phyloP scores from a whole-genome alignment of 2,797 vertebrate genomes.

The Dipus sagitta region DNA sequence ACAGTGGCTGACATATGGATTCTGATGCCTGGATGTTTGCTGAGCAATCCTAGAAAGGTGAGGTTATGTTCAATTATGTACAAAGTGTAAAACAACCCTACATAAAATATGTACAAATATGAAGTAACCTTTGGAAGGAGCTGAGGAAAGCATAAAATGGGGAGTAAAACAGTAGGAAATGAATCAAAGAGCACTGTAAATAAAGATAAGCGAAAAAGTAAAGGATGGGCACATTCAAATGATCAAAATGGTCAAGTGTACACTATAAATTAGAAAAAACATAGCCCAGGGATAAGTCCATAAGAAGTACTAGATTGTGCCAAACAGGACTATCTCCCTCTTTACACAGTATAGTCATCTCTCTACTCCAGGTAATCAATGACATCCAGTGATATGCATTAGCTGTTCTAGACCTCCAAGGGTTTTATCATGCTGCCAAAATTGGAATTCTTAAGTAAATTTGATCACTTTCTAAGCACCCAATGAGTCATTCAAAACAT shows the following conservation, averaged over 20 bases:
- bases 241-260: not conserved
- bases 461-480: not conserved
- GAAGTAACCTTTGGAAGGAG: not conserved
- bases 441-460: slow-evolving; percentile 8
- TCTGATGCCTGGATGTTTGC: not conserved
- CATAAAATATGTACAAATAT: not conserved
- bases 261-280: not conserved
- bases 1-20: not conserved
- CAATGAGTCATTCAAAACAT: not conserved
- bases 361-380: not conserved
- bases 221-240: not conserved
- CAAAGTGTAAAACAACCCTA: not conserved
- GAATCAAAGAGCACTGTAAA: not conserved
- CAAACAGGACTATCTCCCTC: not conserved
- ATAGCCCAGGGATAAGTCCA: not conserved
- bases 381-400: not conserved
- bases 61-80: not conserved
- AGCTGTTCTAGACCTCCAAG: not conserved
- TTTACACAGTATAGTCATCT: not conserved
- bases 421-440: not conserved
- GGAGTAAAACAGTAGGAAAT: not conserved
- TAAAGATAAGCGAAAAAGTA: not conserved
- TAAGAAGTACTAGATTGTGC: not conserved
- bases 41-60: not conserved
- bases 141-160: not conserved